phyloP scores from a whole-genome alignment of 64 coral and sea anemone species.

The Montipora capricornis region DNA sequence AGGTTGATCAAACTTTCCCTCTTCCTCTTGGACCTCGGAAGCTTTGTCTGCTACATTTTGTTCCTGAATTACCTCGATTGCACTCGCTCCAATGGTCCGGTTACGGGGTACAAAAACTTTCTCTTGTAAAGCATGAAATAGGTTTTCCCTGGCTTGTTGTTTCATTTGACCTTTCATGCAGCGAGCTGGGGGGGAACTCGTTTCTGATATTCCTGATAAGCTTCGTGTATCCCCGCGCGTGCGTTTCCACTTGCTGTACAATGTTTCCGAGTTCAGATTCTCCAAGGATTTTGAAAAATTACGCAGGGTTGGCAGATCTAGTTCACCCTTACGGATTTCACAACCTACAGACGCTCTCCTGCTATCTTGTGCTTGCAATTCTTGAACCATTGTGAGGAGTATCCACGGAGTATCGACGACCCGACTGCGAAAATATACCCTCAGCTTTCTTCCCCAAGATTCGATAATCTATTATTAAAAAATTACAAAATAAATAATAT shows the following conservation, averaged over 20 bases:
- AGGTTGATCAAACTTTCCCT: neutral
- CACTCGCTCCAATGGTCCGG: conserved; percentile 37
- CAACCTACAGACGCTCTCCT: too few species aligned
- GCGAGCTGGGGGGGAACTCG: neutral
- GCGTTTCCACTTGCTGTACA: conserved; percentile 86
- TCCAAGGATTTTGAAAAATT: conserved; percentile 72
- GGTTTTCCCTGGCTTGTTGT: conserved; percentile 24
- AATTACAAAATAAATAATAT: too few species aligned
- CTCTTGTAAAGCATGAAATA: conserved; percentile 30
- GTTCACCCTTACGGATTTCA: neutral
- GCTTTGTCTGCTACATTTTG: neutral
- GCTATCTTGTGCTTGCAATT: neutral
- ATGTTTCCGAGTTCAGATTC: conserved; percentile 70
- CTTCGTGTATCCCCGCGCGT: conserved; percentile 38
- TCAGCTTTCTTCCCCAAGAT: too few species aligned
- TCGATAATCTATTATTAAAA: too few species aligned
- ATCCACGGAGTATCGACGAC: too few species aligned
- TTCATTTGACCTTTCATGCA: neutral
- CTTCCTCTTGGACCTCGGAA: neutral
- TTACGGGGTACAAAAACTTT: conserved; percentile 57
- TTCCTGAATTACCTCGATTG: conserved; percentile 34
- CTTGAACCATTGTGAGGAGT: conserved; percentile 6
- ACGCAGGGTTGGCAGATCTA: conserved; percentile 4
- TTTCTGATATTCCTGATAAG: conserved; percentile 27
- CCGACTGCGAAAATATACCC: too few species aligned